Evolutionary conservation across 92 coral and sea anemone genomes (phyloP).

Genomic region (Parazoanthus darwini): DNA sequence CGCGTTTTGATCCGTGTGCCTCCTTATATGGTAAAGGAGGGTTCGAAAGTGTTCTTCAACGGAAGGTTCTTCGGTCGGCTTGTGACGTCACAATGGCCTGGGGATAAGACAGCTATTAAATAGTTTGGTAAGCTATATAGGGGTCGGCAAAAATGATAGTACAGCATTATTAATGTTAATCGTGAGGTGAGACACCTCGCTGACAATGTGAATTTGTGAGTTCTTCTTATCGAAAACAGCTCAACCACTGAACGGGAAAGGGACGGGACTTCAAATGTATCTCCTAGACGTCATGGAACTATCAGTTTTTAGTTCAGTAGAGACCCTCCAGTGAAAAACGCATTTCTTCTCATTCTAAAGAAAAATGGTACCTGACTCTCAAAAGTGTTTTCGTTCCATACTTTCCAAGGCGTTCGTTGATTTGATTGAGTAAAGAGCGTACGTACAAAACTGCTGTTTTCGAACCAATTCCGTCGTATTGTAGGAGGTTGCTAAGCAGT

Average conservation of each 20-base stretch:
- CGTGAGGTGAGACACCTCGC: background rate
- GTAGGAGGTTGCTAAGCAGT: too few relatives aligned
- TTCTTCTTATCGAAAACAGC: too few relatives aligned
- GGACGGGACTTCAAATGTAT: too few relatives aligned
- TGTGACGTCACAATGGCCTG: conserved; percentile 53
- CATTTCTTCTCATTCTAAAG: too few relatives aligned
- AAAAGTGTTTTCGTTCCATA: too few relatives aligned
- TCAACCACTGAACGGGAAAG: too few relatives aligned
- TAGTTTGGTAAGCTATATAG: conserved; percentile 66
- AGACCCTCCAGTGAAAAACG: too few relatives aligned
- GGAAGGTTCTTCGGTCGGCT: conserved; percentile 62
- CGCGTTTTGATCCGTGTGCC: conserved; percentile 65
- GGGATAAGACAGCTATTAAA: conserved; percentile 42
- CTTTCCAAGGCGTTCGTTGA: too few relatives aligned
- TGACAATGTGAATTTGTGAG: background rate
- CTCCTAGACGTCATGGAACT: too few relatives aligned
- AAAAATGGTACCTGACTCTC: too few relatives aligned
- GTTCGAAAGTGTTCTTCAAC: conserved; percentile 72
- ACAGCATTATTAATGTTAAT: background rate
- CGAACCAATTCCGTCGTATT: too few relatives aligned
- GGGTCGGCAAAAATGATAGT: background rate
- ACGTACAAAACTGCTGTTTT: background rate
- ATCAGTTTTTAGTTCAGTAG: too few relatives aligned
- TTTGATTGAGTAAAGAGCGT: background rate
- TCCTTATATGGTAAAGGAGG: conserved; percentile 55